Percentiles rank a stretch among this genome's conserved stretches.
Conservation (phyloP, 2,797 vertebrate species). For the Vipera ursinii region DNA sequence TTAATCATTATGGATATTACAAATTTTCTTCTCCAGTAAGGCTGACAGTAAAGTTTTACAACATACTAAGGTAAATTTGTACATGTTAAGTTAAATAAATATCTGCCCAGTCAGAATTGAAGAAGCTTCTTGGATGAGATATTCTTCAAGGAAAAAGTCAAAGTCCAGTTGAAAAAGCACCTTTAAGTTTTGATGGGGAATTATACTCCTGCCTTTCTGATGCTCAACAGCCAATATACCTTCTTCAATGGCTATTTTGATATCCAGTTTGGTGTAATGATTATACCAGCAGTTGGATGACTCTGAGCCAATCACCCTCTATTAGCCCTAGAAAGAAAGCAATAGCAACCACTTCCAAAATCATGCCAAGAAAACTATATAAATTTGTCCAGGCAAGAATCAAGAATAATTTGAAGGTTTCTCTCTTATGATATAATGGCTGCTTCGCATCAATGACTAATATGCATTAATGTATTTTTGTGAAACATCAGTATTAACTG, state of each 20-base stretch:
- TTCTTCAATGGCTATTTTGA: neutral
- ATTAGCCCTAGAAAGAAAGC: neutral
- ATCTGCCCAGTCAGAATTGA: neutral
- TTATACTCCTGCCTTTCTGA: neutral
- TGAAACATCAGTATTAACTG: neutral
- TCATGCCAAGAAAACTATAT: neutral
- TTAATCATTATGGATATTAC: neutral
- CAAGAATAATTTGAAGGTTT: neutral
- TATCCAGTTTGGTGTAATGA: neutral
- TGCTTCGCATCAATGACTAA: neutral
- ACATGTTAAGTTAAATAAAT: neutral
- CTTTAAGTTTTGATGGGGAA: neutral
- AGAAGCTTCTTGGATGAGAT: neutral
- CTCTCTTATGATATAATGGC: neutral
- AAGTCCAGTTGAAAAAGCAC: neutral
- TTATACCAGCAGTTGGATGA: neutral
- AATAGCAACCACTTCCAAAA: neutral
- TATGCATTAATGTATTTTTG: neutral
- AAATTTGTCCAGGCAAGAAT: neutral
- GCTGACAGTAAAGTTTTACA: neutral
- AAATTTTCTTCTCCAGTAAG: neutral
- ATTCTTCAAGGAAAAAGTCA: neutral
- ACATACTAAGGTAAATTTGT: neutral
- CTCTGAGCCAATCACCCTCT: neutral
- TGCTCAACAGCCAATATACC: neutral